Base-by-base conservation (phyloP, 2,888 invertebrate species). In the Eubasilissa splendida region DNA sequence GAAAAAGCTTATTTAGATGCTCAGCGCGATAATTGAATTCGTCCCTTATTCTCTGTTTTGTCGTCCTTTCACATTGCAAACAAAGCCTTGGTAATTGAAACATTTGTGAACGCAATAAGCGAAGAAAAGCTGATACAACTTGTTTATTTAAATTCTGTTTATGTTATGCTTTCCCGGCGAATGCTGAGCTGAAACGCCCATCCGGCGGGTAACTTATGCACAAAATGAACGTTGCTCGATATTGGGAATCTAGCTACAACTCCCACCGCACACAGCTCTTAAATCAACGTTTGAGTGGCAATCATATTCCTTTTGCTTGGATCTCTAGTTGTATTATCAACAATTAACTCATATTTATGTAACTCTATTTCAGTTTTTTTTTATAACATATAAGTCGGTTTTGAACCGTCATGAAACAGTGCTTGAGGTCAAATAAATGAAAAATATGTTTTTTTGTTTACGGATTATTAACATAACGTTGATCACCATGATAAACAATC, bases 11-110 rank as follows among this genome's bases (percentile, higher is more conserved):
- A 50, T 68, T 68, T 8, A 3, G 9, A 50, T 14, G 66, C 50
- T 50, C n/a, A 22, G 33, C 33, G 66, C 66, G 66, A 70, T 70
- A 70, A 70, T 70, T 70, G 70, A 70, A 70, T 70, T 70, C 54
- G 53, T 70, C 53, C 22, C 53, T 70, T 31, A 70, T 54, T 42
- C 14, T 11, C 14, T 58, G 9, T n/a, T 58, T 9, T 58, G 58
- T 31, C 14, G 31, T 54, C 22, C 53, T 9, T 70, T 54, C 54
- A n/a, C n/a, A n/a, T 58, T 58, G 53, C 54, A 54, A 70, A 70
- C 54, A 70, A 74, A 74, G 74, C 75, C 7, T 4, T 9, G 50
- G 63, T 76, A 65, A 76, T 76, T 76, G 76, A 76, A 76, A 66
- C 65, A 56, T 76, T 76, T 63, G 68, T 68, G 53, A 70, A 22